Conservation (phyloP, 2,888 invertebrate species). For the Megastigmus dorsalis region DNA sequence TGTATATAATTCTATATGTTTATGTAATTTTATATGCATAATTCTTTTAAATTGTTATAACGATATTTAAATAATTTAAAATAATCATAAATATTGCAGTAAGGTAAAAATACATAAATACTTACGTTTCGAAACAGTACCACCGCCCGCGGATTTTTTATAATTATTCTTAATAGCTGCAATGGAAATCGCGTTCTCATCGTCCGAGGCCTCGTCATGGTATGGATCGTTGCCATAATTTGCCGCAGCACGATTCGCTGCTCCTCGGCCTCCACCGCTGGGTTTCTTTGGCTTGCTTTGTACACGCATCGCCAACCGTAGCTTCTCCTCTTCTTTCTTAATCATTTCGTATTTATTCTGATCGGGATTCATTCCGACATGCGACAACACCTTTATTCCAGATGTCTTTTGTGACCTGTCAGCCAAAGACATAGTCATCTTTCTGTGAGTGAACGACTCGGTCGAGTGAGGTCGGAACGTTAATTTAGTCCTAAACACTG, state of each 20-base stretch:
- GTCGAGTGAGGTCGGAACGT: conserved; percentile 99
- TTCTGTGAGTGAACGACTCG: conserved; percentile 98
- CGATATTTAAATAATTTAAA: no score
- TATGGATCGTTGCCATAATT: conserved; percentile 75
- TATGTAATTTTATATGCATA: no score
- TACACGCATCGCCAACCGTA: conserved; percentile 89
- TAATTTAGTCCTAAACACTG: conserved; percentile 96
- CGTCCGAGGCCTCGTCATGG: conserved; percentile 92
- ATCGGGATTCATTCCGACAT: conserved; percentile 95
- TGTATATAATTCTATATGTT: no score
- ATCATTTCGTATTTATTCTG: conserved; percentile 92
- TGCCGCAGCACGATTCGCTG: conserved; percentile 72
- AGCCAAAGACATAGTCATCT: conserved; percentile 98
- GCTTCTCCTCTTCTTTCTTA: conserved; percentile 98
- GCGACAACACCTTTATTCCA: conserved; percentile 96
- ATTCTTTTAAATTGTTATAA: no score
- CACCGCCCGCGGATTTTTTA: conserved; percentile 79
- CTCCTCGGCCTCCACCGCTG: conserved; percentile 74
- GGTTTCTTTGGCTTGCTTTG: conserved; percentile 79
- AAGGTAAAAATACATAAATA: background rate
- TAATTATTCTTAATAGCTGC: conserved; percentile 96
- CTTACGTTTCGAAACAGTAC: conserved; percentile 72
- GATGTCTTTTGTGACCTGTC: conserved; percentile 95
- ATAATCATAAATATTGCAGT: no score
- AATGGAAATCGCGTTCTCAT: conserved; percentile 93